These are phyloP conservation scores for Acanthaster planci DNA, from an alignment of 35 echinoderm and acorn worm genomes.

Conservation along the genomic window DNA sequence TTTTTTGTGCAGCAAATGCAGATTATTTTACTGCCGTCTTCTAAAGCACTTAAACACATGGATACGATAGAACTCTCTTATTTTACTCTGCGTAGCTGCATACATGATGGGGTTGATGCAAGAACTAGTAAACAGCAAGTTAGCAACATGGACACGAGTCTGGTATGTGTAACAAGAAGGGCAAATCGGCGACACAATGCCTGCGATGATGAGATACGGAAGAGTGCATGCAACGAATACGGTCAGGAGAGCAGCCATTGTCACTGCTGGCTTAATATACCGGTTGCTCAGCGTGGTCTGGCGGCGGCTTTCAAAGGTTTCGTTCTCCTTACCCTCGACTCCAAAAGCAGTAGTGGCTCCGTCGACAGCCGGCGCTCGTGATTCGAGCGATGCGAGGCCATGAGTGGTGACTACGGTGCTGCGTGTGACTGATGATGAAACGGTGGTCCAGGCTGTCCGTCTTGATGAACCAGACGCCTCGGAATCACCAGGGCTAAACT, in stretches of 20 bases:
- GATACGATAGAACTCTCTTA: constrained; percentile 27
- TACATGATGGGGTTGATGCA: constrained; percentile 40
- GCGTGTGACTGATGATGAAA: not conserved
- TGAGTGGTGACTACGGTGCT: not conserved
- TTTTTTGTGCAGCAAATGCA: no score
- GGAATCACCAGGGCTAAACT: not conserved
- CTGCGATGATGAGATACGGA: constrained; percentile 7
- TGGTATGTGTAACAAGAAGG: not conserved
- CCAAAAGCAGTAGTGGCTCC: not conserved
- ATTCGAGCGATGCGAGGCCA: not conserved
- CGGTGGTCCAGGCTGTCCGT: not conserved
- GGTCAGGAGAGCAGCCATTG: not conserved
- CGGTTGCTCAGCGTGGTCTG: not conserved
- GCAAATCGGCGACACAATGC: not conserved
- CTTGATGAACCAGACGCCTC: not conserved
- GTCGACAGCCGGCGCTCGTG: not conserved
- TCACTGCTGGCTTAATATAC: constrained; percentile 23
- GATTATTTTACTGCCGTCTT: no score
- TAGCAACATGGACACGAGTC: not conserved
- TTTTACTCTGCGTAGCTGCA: constrained; percentile 38
- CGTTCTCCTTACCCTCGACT: not conserved
- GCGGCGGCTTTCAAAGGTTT: not conserved
- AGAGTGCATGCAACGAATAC: not conserved
- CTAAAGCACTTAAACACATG: not conserved
- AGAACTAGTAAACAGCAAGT: constrained; percentile 15